Percentiles rank a stretch among this genome's conserved stretches.
phyloP scores from a whole-genome alignment of 2,888 invertebrate species.

The Pristionchus mayeri region DNA sequence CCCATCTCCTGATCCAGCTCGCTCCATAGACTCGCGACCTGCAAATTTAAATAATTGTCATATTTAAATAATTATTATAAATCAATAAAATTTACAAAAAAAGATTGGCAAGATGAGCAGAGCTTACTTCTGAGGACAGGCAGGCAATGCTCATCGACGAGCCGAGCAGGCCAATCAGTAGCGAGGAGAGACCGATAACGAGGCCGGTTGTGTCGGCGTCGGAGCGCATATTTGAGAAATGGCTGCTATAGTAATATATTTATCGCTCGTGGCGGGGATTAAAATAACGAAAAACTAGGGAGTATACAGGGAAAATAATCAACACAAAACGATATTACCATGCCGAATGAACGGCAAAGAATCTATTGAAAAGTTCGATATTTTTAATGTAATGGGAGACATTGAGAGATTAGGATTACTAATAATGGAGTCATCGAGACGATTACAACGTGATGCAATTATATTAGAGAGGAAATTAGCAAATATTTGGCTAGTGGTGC shows the following conservation, averaged over 20 bases:
- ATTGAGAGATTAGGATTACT: no score
- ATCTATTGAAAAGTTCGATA: background rate
- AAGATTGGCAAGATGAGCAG: background rate
- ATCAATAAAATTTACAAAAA: background rate
- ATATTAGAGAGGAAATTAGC: no score
- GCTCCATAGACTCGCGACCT: slow-evolving; percentile 13
- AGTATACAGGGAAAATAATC: background rate
- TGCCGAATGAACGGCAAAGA: background rate
- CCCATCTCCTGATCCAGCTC: slow-evolving; percentile 41
- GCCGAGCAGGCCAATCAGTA: background rate
- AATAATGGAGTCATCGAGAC: no score
- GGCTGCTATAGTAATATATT: background rate
- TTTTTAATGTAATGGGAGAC: no score
- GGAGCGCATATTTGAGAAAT: background rate
- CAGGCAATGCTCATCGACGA: background rate
- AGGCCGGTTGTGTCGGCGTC: background rate
- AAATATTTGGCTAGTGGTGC: no score
- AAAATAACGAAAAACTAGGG: background rate
- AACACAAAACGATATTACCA: background rate
- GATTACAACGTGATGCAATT: no score
- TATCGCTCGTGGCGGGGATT: no score
- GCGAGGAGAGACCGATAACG: background rate
- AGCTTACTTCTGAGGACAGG: background rate
- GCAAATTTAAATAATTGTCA: background rate
- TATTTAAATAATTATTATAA: background rate